A percentile compares a stretch with the other conserved stretches of the same genome.
phyloP scores from a whole-genome alignment of 2,888 invertebrate species.

The Caenorhabditis sulstoni region DNA sequence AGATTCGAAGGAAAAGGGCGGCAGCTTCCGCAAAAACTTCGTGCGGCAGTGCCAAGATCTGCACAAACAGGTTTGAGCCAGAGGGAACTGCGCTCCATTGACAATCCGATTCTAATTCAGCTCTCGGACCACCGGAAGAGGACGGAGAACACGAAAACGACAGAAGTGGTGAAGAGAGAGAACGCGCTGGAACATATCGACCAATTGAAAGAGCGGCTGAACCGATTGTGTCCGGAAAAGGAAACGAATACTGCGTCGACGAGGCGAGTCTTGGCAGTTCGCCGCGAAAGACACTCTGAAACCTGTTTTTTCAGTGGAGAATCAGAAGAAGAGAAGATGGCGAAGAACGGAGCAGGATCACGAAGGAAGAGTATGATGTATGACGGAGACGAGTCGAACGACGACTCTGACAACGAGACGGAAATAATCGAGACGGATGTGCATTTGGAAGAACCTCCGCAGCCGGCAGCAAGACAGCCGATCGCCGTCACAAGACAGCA shows the following conservation, averaged over 20 bases:
- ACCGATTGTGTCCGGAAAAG: slow-evolving; percentile 24
- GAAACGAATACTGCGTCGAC: slow-evolving; percentile 24
- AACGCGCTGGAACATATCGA: slow-evolving; percentile 49
- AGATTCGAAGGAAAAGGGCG: slow-evolving; percentile 9
- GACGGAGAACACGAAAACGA: slow-evolving; percentile 44
- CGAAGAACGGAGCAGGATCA: slow-evolving; percentile 3
- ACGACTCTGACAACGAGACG: slow-evolving; percentile 36
- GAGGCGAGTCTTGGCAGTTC: slow-evolving; percentile 5
- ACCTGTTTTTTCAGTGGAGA: slow-evolving; percentile 18
- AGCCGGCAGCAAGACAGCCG: slow-evolving; percentile 33
- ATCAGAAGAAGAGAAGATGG: slow-evolving; percentile 31
- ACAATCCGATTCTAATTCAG: slow-evolving; percentile 24
- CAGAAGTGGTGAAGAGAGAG: slow-evolving; percentile 40
- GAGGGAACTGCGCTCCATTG: background rate
- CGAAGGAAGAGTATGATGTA: slow-evolving; percentile 36
- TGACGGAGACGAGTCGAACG: slow-evolving; percentile 33
- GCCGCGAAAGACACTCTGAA: no score
- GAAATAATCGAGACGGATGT: slow-evolving; percentile 49
- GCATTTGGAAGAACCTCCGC: slow-evolving; percentile 27
- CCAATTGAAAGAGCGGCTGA: slow-evolving; percentile 41
- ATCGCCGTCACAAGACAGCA: slow-evolving; percentile 28
- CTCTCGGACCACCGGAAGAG: slow-evolving; percentile 57
- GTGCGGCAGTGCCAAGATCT: slow-evolving; percentile 57
- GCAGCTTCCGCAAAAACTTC: slow-evolving; percentile 48
- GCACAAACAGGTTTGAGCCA: slow-evolving; percentile 53